These are phyloP conservation scores for Xylocampa areola DNA, from an alignment of 2,888 invertebrate species.

Conservation along the genomic window DNA sequence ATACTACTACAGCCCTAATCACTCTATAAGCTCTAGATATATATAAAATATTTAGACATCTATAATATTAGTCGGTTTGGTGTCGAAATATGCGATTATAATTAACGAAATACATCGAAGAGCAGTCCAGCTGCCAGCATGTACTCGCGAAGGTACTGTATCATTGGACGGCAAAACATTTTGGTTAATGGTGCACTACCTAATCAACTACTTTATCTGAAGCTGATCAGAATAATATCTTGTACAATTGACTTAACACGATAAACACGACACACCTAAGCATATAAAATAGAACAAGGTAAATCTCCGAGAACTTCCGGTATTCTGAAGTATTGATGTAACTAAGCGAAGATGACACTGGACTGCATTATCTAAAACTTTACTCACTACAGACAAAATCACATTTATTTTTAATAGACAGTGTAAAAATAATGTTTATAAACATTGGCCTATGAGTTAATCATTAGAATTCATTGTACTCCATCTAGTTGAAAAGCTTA, in stretches of 20 bases:
- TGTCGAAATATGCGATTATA: slow-evolving; percentile 81
- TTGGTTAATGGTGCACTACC: slow-evolving; percentile 69
- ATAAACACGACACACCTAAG: slow-evolving; percentile 54
- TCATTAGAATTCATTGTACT: slow-evolving; percentile 86
- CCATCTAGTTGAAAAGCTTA: slow-evolving; percentile 88
- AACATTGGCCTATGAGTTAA: slow-evolving; percentile 86
- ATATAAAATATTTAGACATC: slow-evolving; percentile 85
- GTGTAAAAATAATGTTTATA: slow-evolving; percentile 89
- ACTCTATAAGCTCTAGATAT: slow-evolving; percentile 88
- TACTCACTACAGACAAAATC: slow-evolving; percentile 84
- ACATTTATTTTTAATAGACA: slow-evolving; percentile 84
- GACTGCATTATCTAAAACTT: slow-evolving; percentile 80
- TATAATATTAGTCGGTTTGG: slow-evolving; percentile 80
- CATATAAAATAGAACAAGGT: slow-evolving; percentile 48
- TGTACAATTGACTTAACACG: slow-evolving; percentile 63
- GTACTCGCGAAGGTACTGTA: slow-evolving; percentile 67
- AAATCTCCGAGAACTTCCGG: slow-evolving; percentile 29
- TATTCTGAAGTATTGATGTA: slow-evolving; percentile 34
- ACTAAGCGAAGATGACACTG: slow-evolving; percentile 66
- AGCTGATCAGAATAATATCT: slow-evolving; percentile 58
- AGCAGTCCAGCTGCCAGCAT: slow-evolving; percentile 80
- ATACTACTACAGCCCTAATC: slow-evolving; percentile 80
- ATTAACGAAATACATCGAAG: slow-evolving; percentile 70
- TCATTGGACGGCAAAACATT: slow-evolving; percentile 88
- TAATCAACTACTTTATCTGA: slow-evolving; percentile 48